phyloP scores from a whole-genome alignment of 2,888 invertebrate species.

The Hirtodrosophila histrioides region DNA sequence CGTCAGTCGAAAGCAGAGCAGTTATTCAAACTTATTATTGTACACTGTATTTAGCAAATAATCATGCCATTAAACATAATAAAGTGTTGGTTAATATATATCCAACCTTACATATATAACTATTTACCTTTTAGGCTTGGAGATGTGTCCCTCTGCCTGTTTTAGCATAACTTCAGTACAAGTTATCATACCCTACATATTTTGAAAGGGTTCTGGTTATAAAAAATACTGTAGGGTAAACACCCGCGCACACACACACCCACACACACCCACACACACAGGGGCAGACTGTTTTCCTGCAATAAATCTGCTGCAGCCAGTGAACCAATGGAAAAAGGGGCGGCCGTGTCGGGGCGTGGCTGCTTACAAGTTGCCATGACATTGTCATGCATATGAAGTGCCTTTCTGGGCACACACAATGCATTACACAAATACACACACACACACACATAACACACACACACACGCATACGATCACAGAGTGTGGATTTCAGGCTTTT shows the following conservation, averaged over 20 bases:
- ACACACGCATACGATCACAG: slow-evolving; percentile 6
- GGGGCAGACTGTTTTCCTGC: slow-evolving; percentile 51
- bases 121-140: too few species aligned
- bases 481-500: slow-evolving; percentile 44
- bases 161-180: too few species aligned
- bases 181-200: too few species aligned
- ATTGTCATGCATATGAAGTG: slow-evolving; percentile 76
- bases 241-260: slow-evolving; percentile 16
- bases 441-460: slow-evolving; percentile 17
- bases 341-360: slow-evolving; percentile 27
- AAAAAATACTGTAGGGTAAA: slow-evolving; percentile 21
- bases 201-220: not conserved
- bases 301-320: slow-evolving; percentile 59
- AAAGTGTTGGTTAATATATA: too few species aligned
- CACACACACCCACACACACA: slow-evolving; percentile 17
- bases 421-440: slow-evolving; percentile 14
- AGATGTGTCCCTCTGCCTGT: too few species aligned
- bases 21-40: too few species aligned
- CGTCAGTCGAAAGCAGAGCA: too few species aligned
- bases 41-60: too few species aligned
- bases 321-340: slow-evolving; percentile 8
- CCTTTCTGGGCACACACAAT: slow-evolving; percentile 18
- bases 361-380: slow-evolving; percentile 78
- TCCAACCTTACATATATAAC: too few species aligned
- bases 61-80: too few species aligned